A percentile compares a stretch with the other conserved stretches of the same genome.
Conservation (phyloP, 2,113 vertebrate genomes). For the Illadopsis cleaveri region DNA sequence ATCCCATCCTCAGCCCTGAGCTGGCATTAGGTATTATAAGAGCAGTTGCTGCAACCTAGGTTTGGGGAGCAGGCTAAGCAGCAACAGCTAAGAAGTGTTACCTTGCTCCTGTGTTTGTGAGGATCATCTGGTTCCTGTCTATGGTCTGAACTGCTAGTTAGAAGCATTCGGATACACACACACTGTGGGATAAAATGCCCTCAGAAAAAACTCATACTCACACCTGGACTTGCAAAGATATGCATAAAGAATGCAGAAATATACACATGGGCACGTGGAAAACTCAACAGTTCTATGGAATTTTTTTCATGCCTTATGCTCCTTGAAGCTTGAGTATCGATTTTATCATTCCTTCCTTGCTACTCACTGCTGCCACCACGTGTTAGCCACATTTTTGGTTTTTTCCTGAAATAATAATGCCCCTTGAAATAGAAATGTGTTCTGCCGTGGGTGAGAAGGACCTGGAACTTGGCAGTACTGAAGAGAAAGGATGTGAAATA, state of each 20-base stretch:
- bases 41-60: neutral
- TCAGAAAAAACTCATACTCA: neutral
- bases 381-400: neutral
- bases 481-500: neutral
- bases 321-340: neutral
- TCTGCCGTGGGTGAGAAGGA: neutral
- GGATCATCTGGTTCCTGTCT: neutral
- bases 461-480: neutral
- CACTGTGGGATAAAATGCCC: neutral
- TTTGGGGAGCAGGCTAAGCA: neutral
- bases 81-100: neutral
- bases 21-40: neutral
- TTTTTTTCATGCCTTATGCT: neutral
- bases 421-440: neutral
- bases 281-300: neutral
- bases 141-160: neutral
- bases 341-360: neutral
- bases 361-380: slow-evolving; percentile 62
- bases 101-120: neutral
- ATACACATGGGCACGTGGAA: neutral
- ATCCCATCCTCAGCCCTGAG: neutral
- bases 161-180: neutral
- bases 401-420: neutral
- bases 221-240: neutral
- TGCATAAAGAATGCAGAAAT: neutral